Conservation (phyloP, 2,797 vertebrate species). For the Erpetoichthys calabaricus region DNA sequence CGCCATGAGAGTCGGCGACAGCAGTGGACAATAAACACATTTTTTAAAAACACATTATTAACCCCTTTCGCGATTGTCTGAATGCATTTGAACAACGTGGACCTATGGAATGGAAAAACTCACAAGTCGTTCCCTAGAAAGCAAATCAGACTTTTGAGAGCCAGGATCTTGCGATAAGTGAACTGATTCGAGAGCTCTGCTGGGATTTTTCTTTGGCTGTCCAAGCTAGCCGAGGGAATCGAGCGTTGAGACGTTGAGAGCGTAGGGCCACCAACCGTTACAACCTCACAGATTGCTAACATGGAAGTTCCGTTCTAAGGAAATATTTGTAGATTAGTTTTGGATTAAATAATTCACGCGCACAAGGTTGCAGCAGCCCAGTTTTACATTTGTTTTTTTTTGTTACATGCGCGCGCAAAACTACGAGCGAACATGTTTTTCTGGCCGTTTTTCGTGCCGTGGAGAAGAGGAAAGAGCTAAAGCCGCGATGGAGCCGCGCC, state of each 20-base stretch:
- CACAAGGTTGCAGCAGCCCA: too few species aligned
- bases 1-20: slow-evolving; percentile 39
- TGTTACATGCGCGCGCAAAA: too few species aligned
- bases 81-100: slow-evolving; percentile 12
- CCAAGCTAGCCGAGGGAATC: slow-evolving; percentile 18
- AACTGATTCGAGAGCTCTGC: slow-evolving; percentile 11
- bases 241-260: slow-evolving; percentile 11
- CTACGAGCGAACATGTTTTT: slow-evolving; percentile 14
- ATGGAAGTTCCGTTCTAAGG: slow-evolving; percentile 10
- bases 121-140: slow-evolving; percentile 4
- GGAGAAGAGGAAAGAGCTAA: slow-evolving; percentile 27
- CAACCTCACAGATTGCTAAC: slow-evolving; percentile 3
- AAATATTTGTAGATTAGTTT: neutral
- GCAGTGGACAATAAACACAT: slow-evolving; percentile 48
- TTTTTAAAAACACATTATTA: slow-evolving; percentile 22
- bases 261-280: slow-evolving; percentile 26
- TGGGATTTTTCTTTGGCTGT: slow-evolving; percentile 17
- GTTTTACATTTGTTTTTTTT: too few species aligned
- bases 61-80: slow-evolving; percentile 11
- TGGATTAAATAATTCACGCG: too few species aligned
- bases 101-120: slow-evolving; percentile 15
- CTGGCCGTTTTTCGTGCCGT: slow-evolving; percentile 28
- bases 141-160: neutral
- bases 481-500: slow-evolving; percentile 18
- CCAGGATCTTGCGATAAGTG: neutral